Base-by-base conservation (phyloP, 2,888 invertebrate species). In the Troides aeacus region DNA sequence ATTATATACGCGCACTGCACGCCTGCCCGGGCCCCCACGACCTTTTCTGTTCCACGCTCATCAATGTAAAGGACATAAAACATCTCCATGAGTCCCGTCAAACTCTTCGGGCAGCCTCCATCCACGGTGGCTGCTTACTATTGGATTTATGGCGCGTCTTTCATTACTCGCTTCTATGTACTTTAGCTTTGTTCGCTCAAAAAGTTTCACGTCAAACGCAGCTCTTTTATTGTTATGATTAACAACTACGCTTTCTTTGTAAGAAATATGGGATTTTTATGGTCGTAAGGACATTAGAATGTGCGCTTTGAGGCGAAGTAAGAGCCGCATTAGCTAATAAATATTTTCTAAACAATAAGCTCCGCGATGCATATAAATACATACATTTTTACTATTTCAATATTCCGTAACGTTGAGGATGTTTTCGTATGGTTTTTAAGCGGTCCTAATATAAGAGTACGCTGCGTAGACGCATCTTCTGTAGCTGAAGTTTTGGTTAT, bases 31-130 rank as follows among this genome's bases (percentile, higher is more conserved):
- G 75, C 78, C 79, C 18, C 77, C 79, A 72, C 78, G 80, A 82
- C 79, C 82, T 84, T 76, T 79, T 77, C 76, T 77, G 77, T 81
- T 83, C 80, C 74, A 84, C 77, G 81, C 82, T 86, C 85, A 85
- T 88, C 89, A 87, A 87, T 86, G 87, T 85, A 83, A 84, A 83
- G 82, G 84, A 82, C 86, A 86, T 87, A 86, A 90, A 89, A 85
- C 78, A 73, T 81, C 81, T 83, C 82, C 79, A 80, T 78, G 78
- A 77, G 81, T 84, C 84, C 85, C 84, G 84, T 84, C 83, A 81
- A 85, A 82, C 83, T 81, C 81, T 80, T 79, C 76, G 74, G 76
- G 77, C 78, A 74, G 73, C 74, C 73, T 73, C 73, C 73, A 78
- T 74, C 75, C 61, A 64, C 78, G 78, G 82, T 82, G 84, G 81